Evolutionary conservation across 2,888 invertebrate genomes (phyloP), one percentile per base, ranked within the genome.

Genomic region (Zhengitettix transpicula): DNA sequence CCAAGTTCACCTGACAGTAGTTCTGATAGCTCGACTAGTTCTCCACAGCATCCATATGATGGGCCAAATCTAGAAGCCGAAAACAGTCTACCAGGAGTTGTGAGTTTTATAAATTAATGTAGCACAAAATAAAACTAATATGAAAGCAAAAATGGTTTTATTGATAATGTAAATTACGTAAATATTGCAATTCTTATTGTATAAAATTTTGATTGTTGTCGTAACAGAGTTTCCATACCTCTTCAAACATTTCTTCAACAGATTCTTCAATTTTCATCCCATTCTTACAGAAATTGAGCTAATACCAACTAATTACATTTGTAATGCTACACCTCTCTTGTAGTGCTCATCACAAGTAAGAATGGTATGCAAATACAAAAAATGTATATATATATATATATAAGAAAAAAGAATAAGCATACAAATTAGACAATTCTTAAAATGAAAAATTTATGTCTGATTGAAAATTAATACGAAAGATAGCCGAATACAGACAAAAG

Each of bases 21-120:
- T 69, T 93, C 93, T 60, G 96, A 96, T 72, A 94, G 94, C 66
- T 94, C 94, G 60, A 89, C 92, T 3, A 90, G 92, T 3, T 94
- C 94, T 1, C 94, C 94, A 1, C 92, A 91, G 65, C 82, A 89
- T 70, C 85, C 87, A 0, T 89, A 87, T 67, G 88, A 89, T 71
- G 83, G 85, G 63, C 83, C 86, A 55, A 86, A 85, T 68, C 73
- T 83, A 16, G 91, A 93, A 69, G 89, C 89, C 0, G 97, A 97
- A 75, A 87, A 85, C 69, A 85, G 85, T 65, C 75, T 97, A 66
- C 96, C 96, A 12, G 95, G 96, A 61, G 93, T 95, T 67, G 89
- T 92, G 71, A 78, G 83, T 78, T 40, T 10, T 2, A 40, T 40
- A 47, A 1, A 47, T 47, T 14, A 14, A 47, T 47, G n/a, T 7